phyloP scores from a whole-genome alignment of 2,797 vertebrate genomes.

The Uromys caudimaculatus region DNA sequence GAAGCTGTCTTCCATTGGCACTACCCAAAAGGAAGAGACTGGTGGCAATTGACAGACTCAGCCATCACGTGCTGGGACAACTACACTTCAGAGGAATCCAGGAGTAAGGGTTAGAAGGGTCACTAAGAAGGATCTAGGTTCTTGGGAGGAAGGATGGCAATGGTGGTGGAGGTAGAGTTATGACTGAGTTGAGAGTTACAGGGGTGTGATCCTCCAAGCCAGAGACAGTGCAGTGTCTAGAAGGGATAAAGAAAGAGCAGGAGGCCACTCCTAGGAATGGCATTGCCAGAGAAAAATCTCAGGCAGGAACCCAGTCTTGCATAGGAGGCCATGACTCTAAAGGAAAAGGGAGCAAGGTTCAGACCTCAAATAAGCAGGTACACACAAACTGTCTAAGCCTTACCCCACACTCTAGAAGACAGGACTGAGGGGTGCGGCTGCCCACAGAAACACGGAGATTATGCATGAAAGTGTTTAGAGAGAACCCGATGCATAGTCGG shows the following conservation, averaged over 20 bases:
- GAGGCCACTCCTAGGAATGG: not conserved
- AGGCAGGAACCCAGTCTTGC: not conserved
- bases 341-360: not conserved
- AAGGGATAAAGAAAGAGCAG: not conserved
- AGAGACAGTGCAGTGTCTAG: not conserved
- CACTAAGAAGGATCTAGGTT: not conserved
- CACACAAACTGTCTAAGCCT: not conserved
- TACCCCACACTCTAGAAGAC: not conserved
- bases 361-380: not conserved
- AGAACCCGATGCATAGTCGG: not conserved
- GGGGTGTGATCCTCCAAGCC: not conserved
- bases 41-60: not conserved
- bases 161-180: accelerated
- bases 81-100: not conserved
- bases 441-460: not conserved
- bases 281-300: not conserved
- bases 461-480: not conserved
- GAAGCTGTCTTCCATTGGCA: not conserved
- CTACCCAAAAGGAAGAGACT: not conserved
- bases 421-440: not conserved
- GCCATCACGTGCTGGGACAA: not conserved
- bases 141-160: not conserved
- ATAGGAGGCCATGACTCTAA: not conserved
- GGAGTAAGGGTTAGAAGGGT: not conserved
- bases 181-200: not conserved